A percentile compares a stretch with the other conserved stretches of the same genome.
Conservation (phyloP, 2,888 invertebrate species). For the Cerceris ruficornis region DNA sequence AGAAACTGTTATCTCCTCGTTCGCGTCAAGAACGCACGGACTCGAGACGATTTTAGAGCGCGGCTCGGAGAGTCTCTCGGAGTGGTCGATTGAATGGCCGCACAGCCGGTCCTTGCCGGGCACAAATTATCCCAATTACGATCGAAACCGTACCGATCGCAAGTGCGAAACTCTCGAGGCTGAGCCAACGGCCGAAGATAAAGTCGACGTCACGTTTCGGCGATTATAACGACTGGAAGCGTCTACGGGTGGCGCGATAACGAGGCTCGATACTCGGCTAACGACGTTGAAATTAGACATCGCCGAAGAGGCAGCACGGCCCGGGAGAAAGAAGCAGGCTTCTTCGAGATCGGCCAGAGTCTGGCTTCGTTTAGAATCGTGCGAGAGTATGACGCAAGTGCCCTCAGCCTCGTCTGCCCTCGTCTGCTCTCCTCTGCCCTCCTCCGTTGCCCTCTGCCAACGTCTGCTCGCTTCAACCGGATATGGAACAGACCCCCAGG, state of each 20-base stretch:
- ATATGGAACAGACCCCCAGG: constrained; percentile 75
- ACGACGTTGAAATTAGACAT: constrained; percentile 13
- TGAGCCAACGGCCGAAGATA: not conserved
- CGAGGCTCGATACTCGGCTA: not conserved
- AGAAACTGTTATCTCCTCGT: constrained; percentile 4
- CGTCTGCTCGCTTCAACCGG: constrained; percentile 63
- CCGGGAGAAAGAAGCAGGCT: not conserved
- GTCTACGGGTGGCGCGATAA: too few relatives aligned
- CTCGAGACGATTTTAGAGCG: too few relatives aligned
- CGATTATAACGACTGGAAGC: not conserved
- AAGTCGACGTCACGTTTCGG: constrained; percentile 1
- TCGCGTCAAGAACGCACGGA: not conserved
- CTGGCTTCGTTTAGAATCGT: constrained; percentile 3
- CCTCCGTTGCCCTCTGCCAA: constrained; percentile 8
- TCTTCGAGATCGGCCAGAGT: constrained; percentile 14
- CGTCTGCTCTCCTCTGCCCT: constrained; percentile 2
- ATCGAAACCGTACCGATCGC: not conserved
- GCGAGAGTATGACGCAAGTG: constrained; percentile 50
- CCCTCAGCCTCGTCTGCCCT: constrained; percentile 34
- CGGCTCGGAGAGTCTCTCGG: not conserved
- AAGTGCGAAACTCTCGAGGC: not conserved
- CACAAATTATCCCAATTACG: constrained; percentile 10
- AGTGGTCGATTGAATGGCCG: not conserved
- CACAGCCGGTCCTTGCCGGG: not conserved
- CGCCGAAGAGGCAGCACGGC: not conserved